Evolutionary conservation across 2,797 vertebrate genomes (phyloP).

Genomic region (Mus spretus): DNA sequence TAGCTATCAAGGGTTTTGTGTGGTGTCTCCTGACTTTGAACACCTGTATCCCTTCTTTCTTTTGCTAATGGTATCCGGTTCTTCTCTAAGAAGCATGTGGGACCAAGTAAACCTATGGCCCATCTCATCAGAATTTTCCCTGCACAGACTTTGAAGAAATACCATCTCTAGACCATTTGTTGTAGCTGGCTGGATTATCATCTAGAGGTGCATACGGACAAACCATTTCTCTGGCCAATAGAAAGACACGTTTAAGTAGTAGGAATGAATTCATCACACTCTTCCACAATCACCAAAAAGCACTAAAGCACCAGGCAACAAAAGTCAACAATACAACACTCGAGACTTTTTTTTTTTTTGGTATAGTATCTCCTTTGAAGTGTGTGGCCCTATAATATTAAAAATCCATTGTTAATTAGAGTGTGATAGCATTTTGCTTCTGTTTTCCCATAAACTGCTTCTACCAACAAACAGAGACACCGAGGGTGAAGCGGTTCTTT

Average conservation of each 20-base stretch:
- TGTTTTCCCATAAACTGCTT: neutral
- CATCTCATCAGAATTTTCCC: neutral
- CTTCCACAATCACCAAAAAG: neutral
- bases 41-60: neutral
- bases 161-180: neutral
- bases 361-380: neutral
- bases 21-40: neutral
- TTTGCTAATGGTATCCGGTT: neutral
- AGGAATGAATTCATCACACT: neutral
- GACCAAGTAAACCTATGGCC: neutral
- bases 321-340: neutral
- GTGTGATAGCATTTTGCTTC: neutral
- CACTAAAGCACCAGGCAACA: neutral
- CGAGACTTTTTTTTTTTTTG: neutral
- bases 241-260: neutral
- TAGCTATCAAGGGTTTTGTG: neutral
- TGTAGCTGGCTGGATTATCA: neutral
- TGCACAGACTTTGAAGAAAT: neutral
- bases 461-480: neutral
- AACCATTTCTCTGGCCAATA: neutral
- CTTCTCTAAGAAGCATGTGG: neutral
- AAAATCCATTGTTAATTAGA: neutral
- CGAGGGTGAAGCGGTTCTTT: neutral
- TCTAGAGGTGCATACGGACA: neutral
- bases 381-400: neutral